Conservation (phyloP, 2,113 vertebrate genomes). For the Menura novaehollandiae region DNA sequence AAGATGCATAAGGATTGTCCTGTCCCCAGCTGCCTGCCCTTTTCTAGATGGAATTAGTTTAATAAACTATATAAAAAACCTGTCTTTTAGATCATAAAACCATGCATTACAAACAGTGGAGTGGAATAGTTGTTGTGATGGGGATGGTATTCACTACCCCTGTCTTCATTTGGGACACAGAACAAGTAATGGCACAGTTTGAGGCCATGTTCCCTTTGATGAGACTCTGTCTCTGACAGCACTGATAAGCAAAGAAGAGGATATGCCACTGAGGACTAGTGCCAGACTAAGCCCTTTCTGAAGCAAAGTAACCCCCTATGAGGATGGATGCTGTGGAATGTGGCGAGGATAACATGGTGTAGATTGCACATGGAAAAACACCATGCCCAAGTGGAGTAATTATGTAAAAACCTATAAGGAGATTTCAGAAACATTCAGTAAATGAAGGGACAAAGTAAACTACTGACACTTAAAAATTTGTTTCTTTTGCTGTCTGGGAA, state of each 20-base stretch:
- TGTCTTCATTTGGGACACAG: neutral
- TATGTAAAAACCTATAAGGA: neutral
- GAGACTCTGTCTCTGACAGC: neutral
- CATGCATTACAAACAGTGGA: neutral
- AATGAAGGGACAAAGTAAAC: neutral
- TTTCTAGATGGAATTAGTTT: neutral
- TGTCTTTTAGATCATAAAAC: neutral
- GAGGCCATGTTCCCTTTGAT: neutral
- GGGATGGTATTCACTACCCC: neutral
- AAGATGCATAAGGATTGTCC: neutral
- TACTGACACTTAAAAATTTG: neutral
- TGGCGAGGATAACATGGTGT: neutral
- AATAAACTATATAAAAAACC: neutral
- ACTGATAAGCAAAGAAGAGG: neutral
- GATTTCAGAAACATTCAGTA: neutral
- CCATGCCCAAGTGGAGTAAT: neutral
- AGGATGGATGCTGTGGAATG: neutral
- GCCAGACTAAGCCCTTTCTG: neutral
- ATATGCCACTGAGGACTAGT: neutral
- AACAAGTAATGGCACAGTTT: neutral
- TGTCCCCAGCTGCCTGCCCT: neutral
- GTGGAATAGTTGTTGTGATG: neutral
- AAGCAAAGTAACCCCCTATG: neutral
- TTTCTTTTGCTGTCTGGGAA: neutral
- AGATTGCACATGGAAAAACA: fast-evolving